Percentiles rank a stretch among this genome's conserved stretches.
Evolutionary conservation across 2,113 vertebrate genomes (phyloP).

Genomic region (Peromyscus polionotus): DNA sequence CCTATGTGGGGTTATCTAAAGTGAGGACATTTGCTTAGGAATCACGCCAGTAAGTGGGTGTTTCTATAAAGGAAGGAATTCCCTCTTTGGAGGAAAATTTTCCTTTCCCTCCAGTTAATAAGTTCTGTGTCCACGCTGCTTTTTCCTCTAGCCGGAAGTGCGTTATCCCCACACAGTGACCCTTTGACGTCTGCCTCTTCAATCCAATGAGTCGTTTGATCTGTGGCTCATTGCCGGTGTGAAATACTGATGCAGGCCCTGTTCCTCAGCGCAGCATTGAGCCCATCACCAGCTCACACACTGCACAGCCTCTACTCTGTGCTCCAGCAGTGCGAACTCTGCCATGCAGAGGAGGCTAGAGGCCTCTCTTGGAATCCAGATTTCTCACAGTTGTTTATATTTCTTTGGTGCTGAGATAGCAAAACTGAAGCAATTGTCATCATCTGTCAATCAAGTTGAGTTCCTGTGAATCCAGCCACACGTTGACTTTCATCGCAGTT

Average conservation of each 20-base stretch:
- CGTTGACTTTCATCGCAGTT: accelerated
- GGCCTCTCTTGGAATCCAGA: not conserved
- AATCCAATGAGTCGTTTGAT: accelerated
- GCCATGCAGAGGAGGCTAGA: not conserved
- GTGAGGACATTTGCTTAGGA: not conserved
- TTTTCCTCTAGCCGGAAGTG: not conserved
- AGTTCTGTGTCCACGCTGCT: not conserved
- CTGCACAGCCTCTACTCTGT: too few relatives aligned
- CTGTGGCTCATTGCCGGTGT: not conserved
- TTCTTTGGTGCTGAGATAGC: not conserved
- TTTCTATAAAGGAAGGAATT: not conserved
- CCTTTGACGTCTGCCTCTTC: not conserved
- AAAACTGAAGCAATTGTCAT: not conserved
- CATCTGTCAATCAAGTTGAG: not conserved
- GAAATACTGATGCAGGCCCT: not conserved
- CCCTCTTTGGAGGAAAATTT: not conserved
- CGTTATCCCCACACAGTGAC: not conserved
- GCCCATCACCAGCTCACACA: not conserved
- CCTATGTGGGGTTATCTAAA: not conserved
- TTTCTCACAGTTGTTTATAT: not conserved
- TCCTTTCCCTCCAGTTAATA: not conserved
- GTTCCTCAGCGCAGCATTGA: not conserved
- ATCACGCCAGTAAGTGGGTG: not conserved
- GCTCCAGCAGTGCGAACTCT: not conserved
- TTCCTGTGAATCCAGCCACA: not conserved